phyloP scores from a whole-genome alignment of 1,140 invertebrate species.

The Halotydeus destructor region DNA sequence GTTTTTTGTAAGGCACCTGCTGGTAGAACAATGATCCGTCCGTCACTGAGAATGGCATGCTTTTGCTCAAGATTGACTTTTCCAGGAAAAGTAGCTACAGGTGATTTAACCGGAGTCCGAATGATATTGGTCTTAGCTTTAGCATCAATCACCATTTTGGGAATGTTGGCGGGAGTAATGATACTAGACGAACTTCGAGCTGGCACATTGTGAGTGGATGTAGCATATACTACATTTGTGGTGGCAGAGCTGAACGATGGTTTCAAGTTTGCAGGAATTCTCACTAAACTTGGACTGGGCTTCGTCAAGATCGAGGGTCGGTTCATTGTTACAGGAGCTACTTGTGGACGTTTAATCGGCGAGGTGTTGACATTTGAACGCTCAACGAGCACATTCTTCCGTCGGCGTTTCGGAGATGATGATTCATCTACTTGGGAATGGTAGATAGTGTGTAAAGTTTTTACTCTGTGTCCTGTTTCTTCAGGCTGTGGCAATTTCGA shows the following conservation, averaged over 20 bases:
- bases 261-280: too few species aligned
- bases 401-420: too few species aligned
- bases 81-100: background rate
- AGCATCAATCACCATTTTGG: background rate
- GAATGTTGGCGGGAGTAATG: background rate
- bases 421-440: background rate
- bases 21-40: background rate
- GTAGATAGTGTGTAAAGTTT: background rate
- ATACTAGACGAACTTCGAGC: too few species aligned
- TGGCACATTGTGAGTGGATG: too few species aligned
- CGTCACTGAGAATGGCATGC: too few species aligned
- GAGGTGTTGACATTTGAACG: background rate
- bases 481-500: too few species aligned
- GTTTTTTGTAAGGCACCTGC: background rate
- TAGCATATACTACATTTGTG: too few species aligned
- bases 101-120: background rate
- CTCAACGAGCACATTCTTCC: too few species aligned
- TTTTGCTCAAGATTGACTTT: background rate
- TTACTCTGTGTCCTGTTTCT: too few species aligned
- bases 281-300: too few species aligned
- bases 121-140: background rate
- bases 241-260: too few species aligned
- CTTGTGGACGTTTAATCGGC: background rate
- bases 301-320: background rate
- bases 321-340: conserved; percentile 5